Conservation (phyloP, 2,113 vertebrate genomes). For the Gopherus evgoodei region DNA sequence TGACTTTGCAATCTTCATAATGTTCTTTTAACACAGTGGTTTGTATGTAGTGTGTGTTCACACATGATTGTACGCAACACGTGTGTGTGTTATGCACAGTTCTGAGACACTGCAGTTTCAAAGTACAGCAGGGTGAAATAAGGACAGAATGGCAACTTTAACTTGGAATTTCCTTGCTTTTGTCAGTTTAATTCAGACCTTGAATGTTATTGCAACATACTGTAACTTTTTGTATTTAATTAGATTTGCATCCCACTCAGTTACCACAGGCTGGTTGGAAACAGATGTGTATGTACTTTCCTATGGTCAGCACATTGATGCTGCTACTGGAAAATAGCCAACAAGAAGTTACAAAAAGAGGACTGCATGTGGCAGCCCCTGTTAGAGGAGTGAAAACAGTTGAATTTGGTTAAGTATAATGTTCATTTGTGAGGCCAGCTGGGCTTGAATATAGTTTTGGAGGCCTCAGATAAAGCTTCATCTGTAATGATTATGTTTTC, state of each 20-base stretch:
- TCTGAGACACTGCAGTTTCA: background rate
- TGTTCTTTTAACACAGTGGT: background rate
- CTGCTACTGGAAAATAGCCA: background rate
- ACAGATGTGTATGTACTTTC: background rate
- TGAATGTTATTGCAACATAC: background rate
- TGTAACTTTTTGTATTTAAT: constrained; percentile 14
- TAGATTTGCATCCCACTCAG: background rate
- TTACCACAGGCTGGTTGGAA: background rate
- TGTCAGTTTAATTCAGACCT: constrained; percentile 2
- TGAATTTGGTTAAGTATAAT: constrained; percentile 28
- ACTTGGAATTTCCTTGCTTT: background rate
- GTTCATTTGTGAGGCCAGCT: constrained; percentile 18
- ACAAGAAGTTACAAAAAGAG: background rate
- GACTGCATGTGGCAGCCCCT: background rate
- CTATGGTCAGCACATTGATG: background rate
- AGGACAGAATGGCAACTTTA: background rate
- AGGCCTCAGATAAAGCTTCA: constrained; percentile 11
- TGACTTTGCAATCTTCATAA: background rate
- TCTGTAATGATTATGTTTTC: background rate
- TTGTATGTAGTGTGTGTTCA: background rate
- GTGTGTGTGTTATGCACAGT: background rate
- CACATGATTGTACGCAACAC: background rate
- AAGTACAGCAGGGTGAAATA: background rate
- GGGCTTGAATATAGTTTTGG: background rate
- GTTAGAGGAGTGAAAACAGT: constrained; percentile 28